phyloP scores from a whole-genome alignment of 1,140 invertebrate species.

The Tribolium madens region DNA sequence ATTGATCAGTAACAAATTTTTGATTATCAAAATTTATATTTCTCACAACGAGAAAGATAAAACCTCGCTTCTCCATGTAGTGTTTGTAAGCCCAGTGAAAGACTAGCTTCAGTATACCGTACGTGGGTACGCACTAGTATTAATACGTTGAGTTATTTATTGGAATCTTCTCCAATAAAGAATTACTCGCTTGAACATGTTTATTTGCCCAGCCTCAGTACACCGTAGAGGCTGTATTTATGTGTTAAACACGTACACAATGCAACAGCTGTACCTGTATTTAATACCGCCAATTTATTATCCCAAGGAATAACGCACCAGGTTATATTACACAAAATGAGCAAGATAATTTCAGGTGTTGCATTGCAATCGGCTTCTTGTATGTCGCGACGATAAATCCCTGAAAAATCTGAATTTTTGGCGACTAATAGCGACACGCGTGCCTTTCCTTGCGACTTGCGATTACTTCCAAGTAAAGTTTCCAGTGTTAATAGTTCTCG shows the following conservation, averaged over 20 bases:
- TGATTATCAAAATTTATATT: background rate
- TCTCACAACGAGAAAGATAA: background rate
- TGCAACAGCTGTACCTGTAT: slow-evolving; percentile 38
- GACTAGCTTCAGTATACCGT: background rate
- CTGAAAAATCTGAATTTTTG: background rate
- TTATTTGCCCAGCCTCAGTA: slow-evolving; percentile 30
- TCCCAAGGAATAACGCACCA: slow-evolving; percentile 32
- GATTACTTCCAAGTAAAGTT: slow-evolving; percentile 11
- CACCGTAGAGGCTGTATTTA: slow-evolving; percentile 36
- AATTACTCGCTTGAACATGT: slow-evolving; percentile 34
- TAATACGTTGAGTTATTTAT: slow-evolving; percentile 34
- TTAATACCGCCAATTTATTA: slow-evolving; percentile 34
- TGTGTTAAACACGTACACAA: slow-evolving; percentile 38
- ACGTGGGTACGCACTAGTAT: background rate
- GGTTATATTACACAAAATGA: slow-evolving; percentile 30
- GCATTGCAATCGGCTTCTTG: slow-evolving; percentile 25
- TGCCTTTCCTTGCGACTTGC: background rate
- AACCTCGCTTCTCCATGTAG: background rate
- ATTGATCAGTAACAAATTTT: too few relatives aligned
- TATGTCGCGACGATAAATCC: slow-evolving; percentile 18
- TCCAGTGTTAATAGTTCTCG: slow-evolving; percentile 26
- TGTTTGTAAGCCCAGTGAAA: background rate
- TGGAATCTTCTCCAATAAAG: slow-evolving; percentile 34
- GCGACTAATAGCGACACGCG: background rate
- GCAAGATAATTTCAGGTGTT: slow-evolving; percentile 36